phyloP scores from a whole-genome alignment of 2,797 vertebrate genomes.

The Mallotus villosus region DNA sequence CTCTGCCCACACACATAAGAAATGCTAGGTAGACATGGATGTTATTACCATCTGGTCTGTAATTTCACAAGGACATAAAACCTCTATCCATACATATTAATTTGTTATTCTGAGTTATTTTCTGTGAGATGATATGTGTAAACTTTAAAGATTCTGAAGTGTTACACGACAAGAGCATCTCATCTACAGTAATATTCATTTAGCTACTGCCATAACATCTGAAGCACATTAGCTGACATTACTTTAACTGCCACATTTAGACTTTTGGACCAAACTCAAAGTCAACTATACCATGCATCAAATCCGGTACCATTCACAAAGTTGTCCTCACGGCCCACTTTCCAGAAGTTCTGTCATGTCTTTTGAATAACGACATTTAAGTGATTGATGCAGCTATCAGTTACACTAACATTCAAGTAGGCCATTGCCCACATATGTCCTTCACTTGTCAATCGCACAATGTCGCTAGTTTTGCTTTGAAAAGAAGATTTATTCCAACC shows the following conservation, averaged over 20 bases:
- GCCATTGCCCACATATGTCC: conserved; percentile 62
- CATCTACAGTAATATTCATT: conserved; percentile 53
- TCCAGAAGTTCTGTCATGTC: conserved; percentile 56
- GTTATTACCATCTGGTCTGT: conserved; percentile 70
- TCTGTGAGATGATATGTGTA: conserved; percentile 53
- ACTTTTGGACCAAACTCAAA: conserved; percentile 47
- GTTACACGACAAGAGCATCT: conserved; percentile 38
- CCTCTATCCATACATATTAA: conserved; percentile 66
- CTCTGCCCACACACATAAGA: conserved; percentile 16
- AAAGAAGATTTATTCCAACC: conserved; percentile 43
- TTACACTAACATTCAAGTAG: conserved; percentile 69
- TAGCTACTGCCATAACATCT: conserved; percentile 42
- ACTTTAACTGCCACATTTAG: conserved; percentile 28
- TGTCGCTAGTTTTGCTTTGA: conserved; percentile 52
- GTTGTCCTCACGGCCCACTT: conserved; percentile 71
- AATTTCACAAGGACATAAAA: conserved; percentile 66
- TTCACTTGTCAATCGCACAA: conserved; percentile 59
- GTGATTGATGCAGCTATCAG: conserved; percentile 74
- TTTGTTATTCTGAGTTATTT: conserved; percentile 68
- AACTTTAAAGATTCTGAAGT: conserved; percentile 52
- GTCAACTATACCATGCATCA: conserved; percentile 36
- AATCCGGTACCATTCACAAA: conserved; percentile 46
- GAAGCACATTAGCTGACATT: conserved; percentile 41
- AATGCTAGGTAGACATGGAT: conserved; percentile 49
- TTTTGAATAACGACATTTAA: conserved; percentile 63